Percentiles rank a stretch among this genome's conserved stretches.
phyloP scores from a whole-genome alignment of 2,888 invertebrate genomes.

The Andricus curvator region DNA sequence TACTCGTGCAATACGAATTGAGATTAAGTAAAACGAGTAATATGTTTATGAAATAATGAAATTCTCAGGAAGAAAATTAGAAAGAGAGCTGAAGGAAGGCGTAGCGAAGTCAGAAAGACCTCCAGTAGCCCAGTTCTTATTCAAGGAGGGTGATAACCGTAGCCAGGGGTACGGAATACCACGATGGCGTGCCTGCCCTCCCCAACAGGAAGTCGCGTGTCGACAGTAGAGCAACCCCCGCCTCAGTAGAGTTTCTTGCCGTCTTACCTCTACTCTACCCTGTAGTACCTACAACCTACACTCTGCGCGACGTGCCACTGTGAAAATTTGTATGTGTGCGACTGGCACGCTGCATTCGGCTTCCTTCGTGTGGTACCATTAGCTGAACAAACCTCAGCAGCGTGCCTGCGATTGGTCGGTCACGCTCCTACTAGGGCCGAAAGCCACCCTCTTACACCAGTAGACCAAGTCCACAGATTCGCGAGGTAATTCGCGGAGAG shows the following conservation, averaged over 20 bases:
- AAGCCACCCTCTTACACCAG: slow-evolving; percentile 65
- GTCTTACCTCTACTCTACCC: slow-evolving; percentile 47
- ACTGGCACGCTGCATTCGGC: slow-evolving; percentile 11
- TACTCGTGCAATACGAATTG: too few species aligned
- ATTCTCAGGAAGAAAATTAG: slow-evolving; percentile 33
- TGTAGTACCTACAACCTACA: slow-evolving; percentile 45
- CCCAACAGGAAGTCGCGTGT: slow-evolving; percentile 77
- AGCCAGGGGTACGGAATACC: slow-evolving; percentile 52
- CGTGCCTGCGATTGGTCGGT: slow-evolving; percentile 72
- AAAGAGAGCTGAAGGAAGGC: slow-evolving; percentile 21
- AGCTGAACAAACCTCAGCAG: slow-evolving; percentile 68
- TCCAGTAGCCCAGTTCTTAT: slow-evolving; percentile 27
- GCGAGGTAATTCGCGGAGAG: slow-evolving; percentile 68
- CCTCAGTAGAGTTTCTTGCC: slow-evolving; percentile 54
- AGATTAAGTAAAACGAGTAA: background rate
- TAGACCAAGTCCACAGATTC: slow-evolving; percentile 66
- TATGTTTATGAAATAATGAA: slow-evolving; percentile 19
- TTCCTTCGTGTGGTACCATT: slow-evolving; percentile 58
- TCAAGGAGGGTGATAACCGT: slow-evolving; percentile 37
- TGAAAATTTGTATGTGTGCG: slow-evolving; percentile 45
- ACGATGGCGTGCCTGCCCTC: slow-evolving; percentile 70
- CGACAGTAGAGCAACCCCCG: slow-evolving; percentile 65
- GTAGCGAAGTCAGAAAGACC: slow-evolving; percentile 14
- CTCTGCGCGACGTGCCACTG: slow-evolving; percentile 39
- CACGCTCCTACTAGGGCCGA: slow-evolving; percentile 63